A percentile compares a stretch with the other conserved stretches of the same genome.
phyloP scores from a whole-genome alignment of 30 jellyfish, hydroid and myxozoan genomes.

The Turritopsis dohrnii region DNA sequence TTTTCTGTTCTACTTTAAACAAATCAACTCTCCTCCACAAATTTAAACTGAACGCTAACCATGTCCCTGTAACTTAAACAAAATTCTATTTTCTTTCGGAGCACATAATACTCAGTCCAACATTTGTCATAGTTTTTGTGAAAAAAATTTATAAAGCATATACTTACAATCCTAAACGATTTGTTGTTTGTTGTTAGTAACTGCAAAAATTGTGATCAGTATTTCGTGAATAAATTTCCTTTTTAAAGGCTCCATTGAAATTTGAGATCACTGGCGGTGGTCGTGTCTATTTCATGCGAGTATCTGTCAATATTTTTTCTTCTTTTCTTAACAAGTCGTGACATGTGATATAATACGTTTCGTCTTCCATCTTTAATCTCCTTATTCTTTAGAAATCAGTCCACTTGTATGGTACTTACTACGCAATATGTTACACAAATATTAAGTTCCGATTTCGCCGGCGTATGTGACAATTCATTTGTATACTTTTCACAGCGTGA shows the following conservation, averaged over 20 bases:
- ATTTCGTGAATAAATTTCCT: background rate
- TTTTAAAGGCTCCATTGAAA: background rate
- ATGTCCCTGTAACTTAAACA: too few species aligned
- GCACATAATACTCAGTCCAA: too few species aligned
- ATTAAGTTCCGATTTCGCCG: background rate
- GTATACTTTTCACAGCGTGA: background rate
- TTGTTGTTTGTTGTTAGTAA: background rate
- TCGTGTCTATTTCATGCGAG: background rate
- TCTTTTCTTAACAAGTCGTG: background rate
- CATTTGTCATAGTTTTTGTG: background rate
- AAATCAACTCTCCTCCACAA: too few species aligned
- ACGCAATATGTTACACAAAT: background rate
- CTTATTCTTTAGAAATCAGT: background rate
- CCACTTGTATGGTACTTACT: background rate
- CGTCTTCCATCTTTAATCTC: background rate
- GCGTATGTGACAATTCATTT: background rate
- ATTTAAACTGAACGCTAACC: too few species aligned
- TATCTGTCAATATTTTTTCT: background rate
- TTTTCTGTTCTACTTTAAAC: too few species aligned
- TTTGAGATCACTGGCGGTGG: background rate
- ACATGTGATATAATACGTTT: background rate
- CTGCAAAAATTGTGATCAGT: background rate
- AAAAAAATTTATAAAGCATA: background rate
- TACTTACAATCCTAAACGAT: background rate
- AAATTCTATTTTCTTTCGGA: too few species aligned